phyloP scores from a whole-genome alignment of 2,797 vertebrate species.

The Gambelia wislizenii region DNA sequence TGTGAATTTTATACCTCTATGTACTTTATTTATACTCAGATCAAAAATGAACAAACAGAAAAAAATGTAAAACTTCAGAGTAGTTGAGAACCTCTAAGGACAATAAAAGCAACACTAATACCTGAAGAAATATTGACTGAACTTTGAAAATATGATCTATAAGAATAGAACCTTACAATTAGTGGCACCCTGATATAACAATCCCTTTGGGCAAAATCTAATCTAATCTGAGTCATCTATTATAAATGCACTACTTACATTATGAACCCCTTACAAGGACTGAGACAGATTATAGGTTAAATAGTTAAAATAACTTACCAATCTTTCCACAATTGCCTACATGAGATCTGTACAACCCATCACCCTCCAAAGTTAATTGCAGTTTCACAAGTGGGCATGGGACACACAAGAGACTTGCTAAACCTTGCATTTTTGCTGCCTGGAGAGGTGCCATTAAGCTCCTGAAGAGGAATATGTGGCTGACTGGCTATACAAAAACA shows the following conservation, averaged over 20 bases:
- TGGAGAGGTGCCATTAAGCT: neutral
- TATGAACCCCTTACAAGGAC: neutral
- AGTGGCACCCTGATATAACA: neutral
- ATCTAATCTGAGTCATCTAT: neutral
- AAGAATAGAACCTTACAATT: neutral
- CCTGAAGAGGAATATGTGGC: neutral
- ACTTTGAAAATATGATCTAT: neutral
- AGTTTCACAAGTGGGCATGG: too few species aligned
- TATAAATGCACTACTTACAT: constrained; percentile 8
- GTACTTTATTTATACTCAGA: neutral
- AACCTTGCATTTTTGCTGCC: neutral
- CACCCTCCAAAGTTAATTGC: neutral
- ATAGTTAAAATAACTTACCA: neutral
- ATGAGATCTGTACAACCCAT: neutral
- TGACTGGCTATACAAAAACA: neutral
- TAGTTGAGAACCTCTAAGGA: neutral
- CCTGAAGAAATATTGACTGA: neutral
- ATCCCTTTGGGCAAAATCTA: neutral
- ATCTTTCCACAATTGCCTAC: neutral
- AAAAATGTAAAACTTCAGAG: neutral
- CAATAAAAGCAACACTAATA: neutral
- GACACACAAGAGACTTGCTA: neutral
- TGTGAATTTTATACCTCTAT: neutral
- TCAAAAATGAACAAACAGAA: neutral
- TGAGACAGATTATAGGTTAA: neutral